These are phyloP conservation scores for Umimayanthus chanpuru DNA, from an alignment of 92 coral and sea anemone species.

Conservation along the genomic window DNA sequence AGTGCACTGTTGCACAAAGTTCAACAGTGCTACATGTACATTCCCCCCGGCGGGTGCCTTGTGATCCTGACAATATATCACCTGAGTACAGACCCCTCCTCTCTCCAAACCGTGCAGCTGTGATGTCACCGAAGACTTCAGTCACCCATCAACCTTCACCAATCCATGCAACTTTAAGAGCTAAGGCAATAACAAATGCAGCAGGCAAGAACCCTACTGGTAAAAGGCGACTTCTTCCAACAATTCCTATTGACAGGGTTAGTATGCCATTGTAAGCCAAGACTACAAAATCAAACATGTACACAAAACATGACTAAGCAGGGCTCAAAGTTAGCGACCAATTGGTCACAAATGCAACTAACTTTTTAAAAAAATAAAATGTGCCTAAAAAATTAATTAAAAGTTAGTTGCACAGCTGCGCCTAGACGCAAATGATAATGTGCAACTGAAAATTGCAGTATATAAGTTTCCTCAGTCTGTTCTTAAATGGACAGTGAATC, in stretches of 20 bases:
- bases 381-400: too few species aligned
- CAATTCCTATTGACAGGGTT: constrained; percentile 13
- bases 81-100: background rate
- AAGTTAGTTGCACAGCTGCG: too few species aligned
- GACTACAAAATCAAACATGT: too few species aligned
- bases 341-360: too few species aligned
- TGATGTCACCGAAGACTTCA: background rate
- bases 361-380: too few species aligned
- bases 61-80: constrained; percentile 11
- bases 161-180: background rate
- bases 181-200: constrained; percentile 22
- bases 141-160: constrained; percentile 16
- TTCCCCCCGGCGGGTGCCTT: constrained; percentile 32
- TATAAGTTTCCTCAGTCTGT: too few species aligned
- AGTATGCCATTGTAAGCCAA: background rate
- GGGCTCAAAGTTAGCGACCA: too few species aligned
- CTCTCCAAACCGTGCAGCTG: background rate
- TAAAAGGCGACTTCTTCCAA: constrained; percentile 20
- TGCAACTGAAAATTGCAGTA: too few species aligned
- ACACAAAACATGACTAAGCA: too few species aligned
- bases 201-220: background rate
- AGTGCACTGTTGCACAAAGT: background rate
- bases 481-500: too few species aligned
- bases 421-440: too few species aligned
- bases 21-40: background rate